phyloP scores from a whole-genome alignment of 2,113 vertebrate genomes.

The Melanostigma gelatinosum region DNA sequence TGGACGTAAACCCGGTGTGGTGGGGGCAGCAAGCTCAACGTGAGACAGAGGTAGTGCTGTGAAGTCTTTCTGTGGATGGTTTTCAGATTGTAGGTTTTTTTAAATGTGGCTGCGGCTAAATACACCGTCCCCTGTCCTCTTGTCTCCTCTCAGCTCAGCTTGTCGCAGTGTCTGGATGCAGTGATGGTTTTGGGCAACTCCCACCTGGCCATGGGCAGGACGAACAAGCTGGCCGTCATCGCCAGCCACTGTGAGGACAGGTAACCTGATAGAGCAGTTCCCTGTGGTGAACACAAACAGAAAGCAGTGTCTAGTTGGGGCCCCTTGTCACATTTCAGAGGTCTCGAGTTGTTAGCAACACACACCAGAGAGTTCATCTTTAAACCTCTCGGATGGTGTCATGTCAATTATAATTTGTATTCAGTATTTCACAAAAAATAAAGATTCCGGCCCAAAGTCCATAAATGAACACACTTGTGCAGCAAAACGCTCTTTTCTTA shows the following conservation, averaged over 20 bases:
- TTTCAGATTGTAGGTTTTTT: neutral
- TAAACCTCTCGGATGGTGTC: neutral
- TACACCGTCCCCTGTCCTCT: neutral
- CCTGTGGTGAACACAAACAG: neutral
- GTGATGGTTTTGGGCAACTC: slow-evolving; percentile 95
- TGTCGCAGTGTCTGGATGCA: slow-evolving; percentile 94
- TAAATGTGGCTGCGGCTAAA: neutral
- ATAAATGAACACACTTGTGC: neutral
- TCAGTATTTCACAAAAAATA: neutral
- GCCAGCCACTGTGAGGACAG: slow-evolving; percentile 95
- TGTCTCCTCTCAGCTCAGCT: slow-evolving; percentile 84
- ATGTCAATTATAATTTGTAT: neutral
- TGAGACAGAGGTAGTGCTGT: slow-evolving; percentile 85
- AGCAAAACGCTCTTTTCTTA: neutral
- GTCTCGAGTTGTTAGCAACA: neutral
- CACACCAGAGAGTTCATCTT: neutral
- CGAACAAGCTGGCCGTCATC: slow-evolving; percentile 92
- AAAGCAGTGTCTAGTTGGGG: neutral
- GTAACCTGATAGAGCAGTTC: slow-evolving; percentile 70
- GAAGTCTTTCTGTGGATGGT: neutral
- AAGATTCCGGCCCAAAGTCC: neutral
- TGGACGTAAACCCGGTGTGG: slow-evolving; percentile 97
- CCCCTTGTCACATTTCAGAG: neutral
- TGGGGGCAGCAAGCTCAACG: slow-evolving; percentile 93
- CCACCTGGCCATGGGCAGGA: slow-evolving; percentile 91